Evolutionary conservation across 1,140 invertebrate species (phyloP).

Genomic region (Drosophila ambigua): DNA sequence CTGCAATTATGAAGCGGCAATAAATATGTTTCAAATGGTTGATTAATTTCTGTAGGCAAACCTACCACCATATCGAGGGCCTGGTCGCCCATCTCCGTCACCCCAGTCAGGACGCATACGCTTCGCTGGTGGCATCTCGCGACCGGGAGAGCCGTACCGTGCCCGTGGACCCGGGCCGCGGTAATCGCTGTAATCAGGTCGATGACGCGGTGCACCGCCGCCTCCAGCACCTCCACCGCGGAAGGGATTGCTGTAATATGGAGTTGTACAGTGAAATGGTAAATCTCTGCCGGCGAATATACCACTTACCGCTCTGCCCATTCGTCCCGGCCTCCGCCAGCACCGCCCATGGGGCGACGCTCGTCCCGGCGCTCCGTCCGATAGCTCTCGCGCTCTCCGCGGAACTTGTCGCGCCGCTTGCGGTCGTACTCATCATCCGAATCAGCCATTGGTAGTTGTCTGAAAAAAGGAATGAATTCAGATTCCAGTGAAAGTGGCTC

Average conservation of each 20-base stretch:
- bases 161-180: constrained; percentile 85
- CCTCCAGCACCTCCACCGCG: constrained; percentile 83
- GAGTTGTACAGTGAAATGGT: constrained; percentile 6
- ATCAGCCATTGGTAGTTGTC: constrained; percentile 89
- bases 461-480: constrained; percentile 4
- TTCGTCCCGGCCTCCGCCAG: constrained; percentile 87
- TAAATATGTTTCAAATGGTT: neutral
- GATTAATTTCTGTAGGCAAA: neutral
- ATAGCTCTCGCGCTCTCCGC: constrained; percentile 93
- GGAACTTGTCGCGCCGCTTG: constrained; percentile 94
- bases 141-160: constrained; percentile 89
- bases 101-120: constrained; percentile 91
- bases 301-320: constrained; percentile 88
- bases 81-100: constrained; percentile 81
- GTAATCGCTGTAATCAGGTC: constrained; percentile 90
- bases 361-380: constrained; percentile 90
- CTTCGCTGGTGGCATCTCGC: constrained; percentile 92
- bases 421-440: constrained; percentile 96
- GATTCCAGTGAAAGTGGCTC: constrained; percentile 39
- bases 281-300: no score
- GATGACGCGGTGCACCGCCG: constrained; percentile 82
- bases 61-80: constrained; percentile 84
- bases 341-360: constrained; percentile 81
- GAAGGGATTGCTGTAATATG: constrained; percentile 73
- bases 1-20: constrained; percentile 23